Conservation (phyloP, 2,888 invertebrate genomes). For the Pemphredon lugubris region DNA sequence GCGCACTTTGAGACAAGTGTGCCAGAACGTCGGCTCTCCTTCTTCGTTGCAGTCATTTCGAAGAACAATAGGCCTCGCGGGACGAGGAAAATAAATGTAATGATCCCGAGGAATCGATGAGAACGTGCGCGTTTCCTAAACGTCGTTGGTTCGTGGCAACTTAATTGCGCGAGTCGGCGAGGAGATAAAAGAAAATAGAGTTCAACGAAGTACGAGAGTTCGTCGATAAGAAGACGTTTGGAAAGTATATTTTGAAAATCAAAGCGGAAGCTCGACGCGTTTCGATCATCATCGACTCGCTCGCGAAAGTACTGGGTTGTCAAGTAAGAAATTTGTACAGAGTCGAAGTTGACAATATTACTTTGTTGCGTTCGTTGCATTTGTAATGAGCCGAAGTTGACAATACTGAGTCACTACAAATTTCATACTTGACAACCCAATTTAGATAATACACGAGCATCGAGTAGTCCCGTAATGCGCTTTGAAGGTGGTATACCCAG, state of each 20-base stretch:
- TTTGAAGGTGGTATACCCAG: neutral
- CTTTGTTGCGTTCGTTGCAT: too few relatives aligned
- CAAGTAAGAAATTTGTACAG: too few relatives aligned
- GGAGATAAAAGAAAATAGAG: neutral
- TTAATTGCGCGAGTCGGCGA: neutral
- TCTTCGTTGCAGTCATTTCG: conserved; percentile 36
- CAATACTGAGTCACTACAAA: too few relatives aligned
- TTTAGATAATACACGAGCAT: too few relatives aligned
- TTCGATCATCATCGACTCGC: too few relatives aligned
- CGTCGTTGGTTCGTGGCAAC: conserved; percentile 3
- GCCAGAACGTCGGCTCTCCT: conserved; percentile 35
- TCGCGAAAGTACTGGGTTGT: too few relatives aligned
- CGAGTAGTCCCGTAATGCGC: conserved; percentile 1
- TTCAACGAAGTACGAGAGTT: neutral
- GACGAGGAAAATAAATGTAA: conserved; percentile 29
- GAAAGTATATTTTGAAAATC: too few relatives aligned
- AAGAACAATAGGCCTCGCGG: conserved; percentile 40
- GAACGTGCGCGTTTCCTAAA: conserved; percentile 3
- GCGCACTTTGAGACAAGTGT: conserved; percentile 41
- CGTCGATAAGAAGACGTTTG: too few relatives aligned
- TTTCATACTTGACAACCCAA: too few relatives aligned
- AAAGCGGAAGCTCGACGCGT: too few relatives aligned
- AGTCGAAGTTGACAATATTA: too few relatives aligned
- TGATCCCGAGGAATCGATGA: conserved; percentile 10
- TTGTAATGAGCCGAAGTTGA: too few relatives aligned